phyloP scores from a whole-genome alignment of 2,797 vertebrate genomes.

The Sparus aurata region DNA sequence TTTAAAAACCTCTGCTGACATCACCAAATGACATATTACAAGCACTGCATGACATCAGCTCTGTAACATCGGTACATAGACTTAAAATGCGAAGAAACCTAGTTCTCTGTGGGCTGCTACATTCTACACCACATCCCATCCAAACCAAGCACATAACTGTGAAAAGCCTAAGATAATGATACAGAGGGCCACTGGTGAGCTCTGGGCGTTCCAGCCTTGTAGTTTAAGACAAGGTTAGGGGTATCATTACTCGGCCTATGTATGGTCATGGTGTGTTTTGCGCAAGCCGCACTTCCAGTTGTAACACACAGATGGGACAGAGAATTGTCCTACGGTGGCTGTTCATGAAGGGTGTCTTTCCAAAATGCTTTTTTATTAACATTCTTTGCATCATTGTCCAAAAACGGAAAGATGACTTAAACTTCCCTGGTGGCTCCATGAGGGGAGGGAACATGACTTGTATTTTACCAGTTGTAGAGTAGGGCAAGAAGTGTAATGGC shows the following conservation, averaged over 20 bases:
- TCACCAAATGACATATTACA: conserved; percentile 65
- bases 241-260: conserved; percentile 50
- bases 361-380: conserved; percentile 1
- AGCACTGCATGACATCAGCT: conserved; percentile 67
- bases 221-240: conserved; percentile 50
- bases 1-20: conserved; percentile 53
- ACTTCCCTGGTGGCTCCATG: not conserved
- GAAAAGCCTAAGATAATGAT: conserved; percentile 79
- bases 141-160: conserved; percentile 80
- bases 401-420: not conserved
- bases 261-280: conserved; percentile 22
- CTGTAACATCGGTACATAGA: conserved; percentile 47
- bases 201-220: conserved; percentile 48
- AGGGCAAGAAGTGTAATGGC: not conserved
- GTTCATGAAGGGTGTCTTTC: not conserved
- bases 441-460: not conserved
- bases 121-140: conserved; percentile 80
- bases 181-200: conserved; percentile 50
- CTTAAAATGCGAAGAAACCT: conserved; percentile 68
- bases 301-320: conserved; percentile 22
- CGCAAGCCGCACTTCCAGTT: conserved; percentile 30
- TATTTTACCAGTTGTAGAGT: not conserved
- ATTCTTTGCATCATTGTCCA: not conserved
- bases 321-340: not conserved
- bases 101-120: conserved; percentile 76